phyloP scores from a whole-genome alignment of 2,888 invertebrate genomes.

The Acronicta leporina region DNA sequence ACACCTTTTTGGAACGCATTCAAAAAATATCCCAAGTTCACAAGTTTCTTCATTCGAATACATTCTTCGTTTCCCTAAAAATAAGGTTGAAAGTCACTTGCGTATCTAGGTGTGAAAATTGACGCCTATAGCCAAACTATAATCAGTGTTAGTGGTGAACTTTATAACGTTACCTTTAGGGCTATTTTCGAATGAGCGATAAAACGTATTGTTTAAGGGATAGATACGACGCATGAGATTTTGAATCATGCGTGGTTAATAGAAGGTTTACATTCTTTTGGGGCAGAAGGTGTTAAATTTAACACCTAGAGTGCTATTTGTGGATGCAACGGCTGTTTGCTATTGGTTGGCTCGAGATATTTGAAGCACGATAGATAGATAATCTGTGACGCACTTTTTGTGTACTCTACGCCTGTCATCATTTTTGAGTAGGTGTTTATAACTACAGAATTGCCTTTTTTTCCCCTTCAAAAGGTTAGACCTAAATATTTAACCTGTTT shows the following conservation, averaged over 20 bases:
- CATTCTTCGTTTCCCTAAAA: fast-evolving
- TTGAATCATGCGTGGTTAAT: slow-evolving; percentile 8
- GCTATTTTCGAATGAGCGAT: slow-evolving; percentile 53
- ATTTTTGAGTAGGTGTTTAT: no score
- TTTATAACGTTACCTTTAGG: slow-evolving; percentile 52
- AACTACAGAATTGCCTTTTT: no score
- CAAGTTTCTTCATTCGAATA: slow-evolving; percentile 28
- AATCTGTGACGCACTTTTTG: slow-evolving; percentile 31
- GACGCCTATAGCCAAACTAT: slow-evolving; percentile 78
- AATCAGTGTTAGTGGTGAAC: slow-evolving; percentile 52
- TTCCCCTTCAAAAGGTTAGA: no score
- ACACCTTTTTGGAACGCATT: slow-evolving; percentile 73
- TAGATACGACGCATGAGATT: slow-evolving; percentile 34
- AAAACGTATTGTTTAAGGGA: slow-evolving; percentile 59
- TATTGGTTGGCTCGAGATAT: slow-evolving; percentile 72
- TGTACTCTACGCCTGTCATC: slow-evolving; percentile 2
- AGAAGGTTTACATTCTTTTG: slow-evolving; percentile 52
- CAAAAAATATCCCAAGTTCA: slow-evolving; percentile 62
- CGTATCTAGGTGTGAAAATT: slow-evolving; percentile 83
- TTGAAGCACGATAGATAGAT: slow-evolving; percentile 44
- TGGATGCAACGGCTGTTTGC: slow-evolving; percentile 67
- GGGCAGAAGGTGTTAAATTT: slow-evolving; percentile 78
- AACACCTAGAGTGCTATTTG: slow-evolving; percentile 78
- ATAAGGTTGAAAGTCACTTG: slow-evolving; percentile 58
- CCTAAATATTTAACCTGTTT: no score